Conservation (phyloP, 2,888 invertebrate genomes). For the Drosophila formosana region DNA sequence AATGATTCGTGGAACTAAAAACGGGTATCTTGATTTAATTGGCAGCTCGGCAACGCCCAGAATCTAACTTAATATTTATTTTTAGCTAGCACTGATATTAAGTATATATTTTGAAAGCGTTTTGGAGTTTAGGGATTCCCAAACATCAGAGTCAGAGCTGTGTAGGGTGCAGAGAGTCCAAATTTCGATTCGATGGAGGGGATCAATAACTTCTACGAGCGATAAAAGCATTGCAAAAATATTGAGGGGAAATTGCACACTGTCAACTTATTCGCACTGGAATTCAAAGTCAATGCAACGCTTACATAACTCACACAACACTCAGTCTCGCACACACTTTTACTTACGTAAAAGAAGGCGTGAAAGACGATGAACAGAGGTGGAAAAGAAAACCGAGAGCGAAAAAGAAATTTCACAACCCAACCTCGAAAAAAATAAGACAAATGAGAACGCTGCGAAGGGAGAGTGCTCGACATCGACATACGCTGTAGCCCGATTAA, state of each 20-base stretch:
- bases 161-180: conserved; percentile 46
- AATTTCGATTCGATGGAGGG: conserved; percentile 12
- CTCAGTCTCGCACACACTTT: conserved; percentile 6
- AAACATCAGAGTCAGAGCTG: conserved; percentile 5
- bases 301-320: conserved; percentile 62
- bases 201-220: conserved; percentile 35
- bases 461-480: background rate
- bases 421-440: conserved; percentile 15
- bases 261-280: conserved; percentile 58
- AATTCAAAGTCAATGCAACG: conserved; percentile 74
- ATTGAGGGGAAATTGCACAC: conserved; percentile 44
- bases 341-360: conserved; percentile 50
- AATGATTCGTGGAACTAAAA: background rate
- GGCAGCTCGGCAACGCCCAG: background rate
- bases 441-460: conserved; percentile 1
- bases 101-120: background rate
- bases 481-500: background rate
- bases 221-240: conserved; percentile 6
- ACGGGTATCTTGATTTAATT: background rate
- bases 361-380: conserved; percentile 40
- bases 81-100: background rate
- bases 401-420: conserved; percentile 38
- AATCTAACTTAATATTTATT: background rate
- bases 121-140: background rate
- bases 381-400: conserved; percentile 38